phyloP scores from a whole-genome alignment of 2,113 vertebrate genomes.

The Calyptommatus sinebrachiatus region DNA sequence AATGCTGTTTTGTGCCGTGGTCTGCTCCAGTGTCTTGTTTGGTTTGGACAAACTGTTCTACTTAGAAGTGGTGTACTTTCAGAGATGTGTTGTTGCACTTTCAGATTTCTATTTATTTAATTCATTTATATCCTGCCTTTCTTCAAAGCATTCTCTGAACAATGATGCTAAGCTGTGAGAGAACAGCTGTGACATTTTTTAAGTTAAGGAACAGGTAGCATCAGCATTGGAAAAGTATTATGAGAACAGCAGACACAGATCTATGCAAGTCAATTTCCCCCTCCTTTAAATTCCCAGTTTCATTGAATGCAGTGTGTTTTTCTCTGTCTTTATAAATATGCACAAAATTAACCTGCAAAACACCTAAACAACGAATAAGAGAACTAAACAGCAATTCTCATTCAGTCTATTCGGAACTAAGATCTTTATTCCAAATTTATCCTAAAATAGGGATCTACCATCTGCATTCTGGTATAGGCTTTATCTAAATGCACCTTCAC shows the following conservation, averaged over 20 bases:
- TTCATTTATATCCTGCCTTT: background rate
- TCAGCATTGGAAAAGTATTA: background rate
- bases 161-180: background rate
- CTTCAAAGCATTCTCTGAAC: no score
- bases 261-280: background rate
- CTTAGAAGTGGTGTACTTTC: background rate
- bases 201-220: no score
- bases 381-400: background rate
- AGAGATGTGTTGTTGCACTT: fast-evolving
- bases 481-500: no score
- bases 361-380: background rate
- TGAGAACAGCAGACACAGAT: no score
- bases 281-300: background rate
- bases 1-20: no score
- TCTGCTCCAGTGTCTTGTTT: no score
- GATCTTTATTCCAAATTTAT: no score
- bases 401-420: background rate
- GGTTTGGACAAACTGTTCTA: background rate
- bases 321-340: background rate
- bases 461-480: no score
- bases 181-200: background rate
- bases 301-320: background rate
- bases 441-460: no score
- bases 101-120: background rate
- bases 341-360: background rate